Evolutionary conservation across 1,140 invertebrate species (phyloP).

Genomic region (Cydia fagiglandana): DNA sequence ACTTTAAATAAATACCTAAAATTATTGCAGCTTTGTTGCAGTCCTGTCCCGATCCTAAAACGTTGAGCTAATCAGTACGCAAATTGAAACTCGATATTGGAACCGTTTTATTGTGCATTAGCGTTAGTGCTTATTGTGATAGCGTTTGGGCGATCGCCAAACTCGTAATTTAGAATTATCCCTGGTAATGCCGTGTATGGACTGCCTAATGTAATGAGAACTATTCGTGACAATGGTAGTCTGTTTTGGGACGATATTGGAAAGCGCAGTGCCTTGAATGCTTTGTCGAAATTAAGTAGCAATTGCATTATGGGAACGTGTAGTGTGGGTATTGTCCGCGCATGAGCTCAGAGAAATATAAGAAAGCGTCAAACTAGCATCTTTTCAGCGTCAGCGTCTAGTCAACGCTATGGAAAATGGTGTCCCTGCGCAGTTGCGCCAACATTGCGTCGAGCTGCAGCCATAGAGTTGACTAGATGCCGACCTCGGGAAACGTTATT

Average conservation of each 20-base stretch:
- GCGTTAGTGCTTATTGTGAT: slow-evolving; percentile 7
- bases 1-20: not conserved
- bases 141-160: slow-evolving; percentile 1
- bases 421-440: no score
- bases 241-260: not conserved
- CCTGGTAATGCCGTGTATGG: not conserved
- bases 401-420: no score
- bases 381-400: no score
- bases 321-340: no score
- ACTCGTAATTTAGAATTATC: slow-evolving; percentile 11
- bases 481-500: no score
- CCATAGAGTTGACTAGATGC: no score
- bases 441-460: no score
- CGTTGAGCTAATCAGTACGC: slow-evolving; percentile 2
- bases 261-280: not conserved
- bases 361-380: no score
- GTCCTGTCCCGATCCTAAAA: not conserved
- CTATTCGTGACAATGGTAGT: not conserved
- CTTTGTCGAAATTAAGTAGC: not conserved
- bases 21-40: not conserved
- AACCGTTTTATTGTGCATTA: slow-evolving; percentile 8
- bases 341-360: no score
- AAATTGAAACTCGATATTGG: slow-evolving; percentile 1
- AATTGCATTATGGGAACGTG: no score
- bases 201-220: not conserved